phyloP scores from a whole-genome alignment of 37 sponge, comb jelly and placozoan species.

The Theonella swinhoei region DNA sequence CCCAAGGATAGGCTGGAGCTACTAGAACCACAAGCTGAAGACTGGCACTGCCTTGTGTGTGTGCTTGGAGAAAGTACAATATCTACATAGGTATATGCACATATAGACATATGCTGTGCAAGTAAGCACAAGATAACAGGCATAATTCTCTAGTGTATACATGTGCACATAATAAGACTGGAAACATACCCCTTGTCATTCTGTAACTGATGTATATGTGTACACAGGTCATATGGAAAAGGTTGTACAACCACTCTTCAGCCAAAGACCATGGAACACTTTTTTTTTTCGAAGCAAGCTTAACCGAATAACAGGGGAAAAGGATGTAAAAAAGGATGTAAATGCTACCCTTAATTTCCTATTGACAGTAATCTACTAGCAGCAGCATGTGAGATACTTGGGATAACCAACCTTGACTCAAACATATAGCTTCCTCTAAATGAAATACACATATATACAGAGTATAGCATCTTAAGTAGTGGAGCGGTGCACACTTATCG shows the following conservation, averaged over 20 bases:
- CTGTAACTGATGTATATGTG: no score
- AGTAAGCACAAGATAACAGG: not conserved
- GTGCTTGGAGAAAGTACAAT: not conserved
- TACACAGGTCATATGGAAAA: slow-evolving; percentile 17
- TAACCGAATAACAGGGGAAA: no score
- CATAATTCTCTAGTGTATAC: not conserved
- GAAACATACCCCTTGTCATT: not conserved
- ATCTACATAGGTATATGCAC: not conserved
- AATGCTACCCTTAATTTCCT: not conserved
- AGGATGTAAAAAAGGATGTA: not conserved
- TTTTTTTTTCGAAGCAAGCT: no score
- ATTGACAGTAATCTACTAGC: slow-evolving; percentile 24
- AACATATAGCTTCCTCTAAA: not conserved
- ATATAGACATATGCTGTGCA: not conserved
- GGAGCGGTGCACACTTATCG: no score
- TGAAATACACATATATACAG: not conserved
- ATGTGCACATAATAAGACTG: not conserved
- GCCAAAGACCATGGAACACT: slow-evolving; percentile 31
- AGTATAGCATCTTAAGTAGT: not conserved
- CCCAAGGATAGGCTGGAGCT: slow-evolving; percentile 1
- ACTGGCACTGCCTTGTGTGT: slow-evolving; percentile 30
- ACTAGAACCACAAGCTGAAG: slow-evolving; percentile 22
- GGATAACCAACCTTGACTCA: not conserved
- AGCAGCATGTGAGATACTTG: slow-evolving; percentile 10
- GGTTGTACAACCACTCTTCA: slow-evolving; percentile 11